These are phyloP conservation scores for Rhaphigaster nebulosa DNA, from an alignment of 2,888 invertebrate genomes.

Conservation along the genomic window DNA sequence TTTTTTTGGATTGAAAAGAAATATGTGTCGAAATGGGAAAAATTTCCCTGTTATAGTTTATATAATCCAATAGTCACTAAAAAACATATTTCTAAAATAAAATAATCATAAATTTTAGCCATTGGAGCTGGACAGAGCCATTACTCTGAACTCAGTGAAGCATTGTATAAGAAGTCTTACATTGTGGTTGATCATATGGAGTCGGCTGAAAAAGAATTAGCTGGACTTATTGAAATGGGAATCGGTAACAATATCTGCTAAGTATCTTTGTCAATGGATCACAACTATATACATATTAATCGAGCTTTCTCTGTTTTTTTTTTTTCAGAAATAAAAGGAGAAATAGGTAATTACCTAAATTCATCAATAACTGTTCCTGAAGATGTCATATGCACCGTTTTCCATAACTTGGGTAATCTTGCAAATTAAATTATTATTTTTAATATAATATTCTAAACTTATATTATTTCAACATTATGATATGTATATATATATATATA, in stretches of 20 bases:
- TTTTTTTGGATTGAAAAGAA: too few species aligned
- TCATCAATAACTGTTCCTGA: conserved; percentile 67
- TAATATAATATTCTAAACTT: background rate
- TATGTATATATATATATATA: too few species aligned
- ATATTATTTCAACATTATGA: background rate
- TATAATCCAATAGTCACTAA: too few species aligned
- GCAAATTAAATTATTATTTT: background rate
- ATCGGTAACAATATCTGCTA: conserved; percentile 66
- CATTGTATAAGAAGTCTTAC: conserved; percentile 70
- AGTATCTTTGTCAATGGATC: background rate
- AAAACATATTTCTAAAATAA: too few species aligned
- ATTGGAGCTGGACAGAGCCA: conserved; percentile 73
- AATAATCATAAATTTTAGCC: conserved; percentile 69
- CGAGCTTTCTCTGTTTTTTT: background rate
- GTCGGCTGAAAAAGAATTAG: conserved; percentile 72
- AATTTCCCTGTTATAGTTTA: too few species aligned
- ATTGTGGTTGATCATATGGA: conserved; percentile 74
- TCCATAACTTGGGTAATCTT: conserved; percentile 75
- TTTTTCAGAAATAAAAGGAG: conserved; percentile 51
- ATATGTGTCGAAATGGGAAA: too few species aligned
- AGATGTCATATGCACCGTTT: conserved; percentile 71
- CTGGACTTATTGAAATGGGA: conserved; percentile 71
- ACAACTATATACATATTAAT: background rate
- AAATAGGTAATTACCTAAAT: conserved; percentile 74
- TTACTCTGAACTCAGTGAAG: conserved; percentile 72